Conservation (phyloP, 2,888 invertebrate species). For the Monochamus alternatus region DNA sequence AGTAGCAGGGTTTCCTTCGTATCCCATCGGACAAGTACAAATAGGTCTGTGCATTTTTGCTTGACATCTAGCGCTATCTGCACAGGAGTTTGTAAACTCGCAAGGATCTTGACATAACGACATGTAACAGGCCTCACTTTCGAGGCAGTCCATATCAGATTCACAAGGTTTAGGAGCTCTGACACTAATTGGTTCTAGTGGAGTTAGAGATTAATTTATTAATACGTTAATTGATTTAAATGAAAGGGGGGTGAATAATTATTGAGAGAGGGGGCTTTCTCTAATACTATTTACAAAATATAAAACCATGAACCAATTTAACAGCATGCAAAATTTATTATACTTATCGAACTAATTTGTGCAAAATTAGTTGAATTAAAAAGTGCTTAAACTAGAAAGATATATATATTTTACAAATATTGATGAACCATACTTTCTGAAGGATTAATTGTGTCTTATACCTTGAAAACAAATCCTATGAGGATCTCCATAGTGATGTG, state of each 20-base stretch:
- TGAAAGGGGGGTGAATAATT: slow-evolving; percentile 10
- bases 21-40: slow-evolving; percentile 86
- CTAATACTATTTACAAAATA: slow-evolving; percentile 46
- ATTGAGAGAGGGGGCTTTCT: slow-evolving; percentile 16
- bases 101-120: slow-evolving; percentile 88
- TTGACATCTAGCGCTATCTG: slow-evolving; percentile 83
- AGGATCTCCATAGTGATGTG: slow-evolving; percentile 73
- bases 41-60: slow-evolving; percentile 88
- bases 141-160: slow-evolving; percentile 88
- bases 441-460: slow-evolving; percentile 67
- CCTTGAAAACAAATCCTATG: slow-evolving; percentile 77
- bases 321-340: slow-evolving; percentile 52
- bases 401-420: slow-evolving; percentile 32
- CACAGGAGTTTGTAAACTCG: slow-evolving; percentile 86
- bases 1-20: slow-evolving; percentile 86
- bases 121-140: slow-evolving; percentile 87
- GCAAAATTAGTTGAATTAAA: slow-evolving; percentile 55
- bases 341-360: slow-evolving; percentile 45
- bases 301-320: slow-evolving; percentile 50
- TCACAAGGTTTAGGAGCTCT: slow-evolving; percentile 86
- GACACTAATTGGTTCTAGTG: slow-evolving; percentile 80
- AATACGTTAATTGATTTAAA: slow-evolving; percentile 41
- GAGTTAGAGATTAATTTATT: slow-evolving; percentile 58
- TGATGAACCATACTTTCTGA: slow-evolving; percentile 31
- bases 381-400: slow-evolving; percentile 35